These are phyloP conservation scores for Brachyrhaphis roseni DNA, from an alignment of 2,797 vertebrate species.

Conservation along the genomic window DNA sequence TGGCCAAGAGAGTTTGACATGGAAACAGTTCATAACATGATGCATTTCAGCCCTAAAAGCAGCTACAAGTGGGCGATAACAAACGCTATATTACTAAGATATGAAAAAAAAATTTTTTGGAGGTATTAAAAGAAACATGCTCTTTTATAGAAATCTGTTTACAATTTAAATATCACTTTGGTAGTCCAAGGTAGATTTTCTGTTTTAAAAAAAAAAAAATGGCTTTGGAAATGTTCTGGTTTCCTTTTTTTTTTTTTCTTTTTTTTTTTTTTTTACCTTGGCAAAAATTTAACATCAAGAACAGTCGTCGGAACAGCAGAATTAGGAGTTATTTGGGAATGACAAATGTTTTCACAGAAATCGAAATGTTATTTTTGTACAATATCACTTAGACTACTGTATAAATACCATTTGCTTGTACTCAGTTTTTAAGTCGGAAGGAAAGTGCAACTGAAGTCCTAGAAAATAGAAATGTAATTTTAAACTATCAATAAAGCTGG, in stretches of 20 bases:
- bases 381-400: slow-evolving; percentile 99
- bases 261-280: slow-evolving; percentile 85
- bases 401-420: slow-evolving; percentile 99
- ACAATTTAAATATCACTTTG: slow-evolving; percentile 83
- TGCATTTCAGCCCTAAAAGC: slow-evolving; percentile 90
- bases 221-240: slow-evolving; percentile 64
- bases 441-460: slow-evolving; percentile 99
- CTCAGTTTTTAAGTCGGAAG: slow-evolving; percentile 99
- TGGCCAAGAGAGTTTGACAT: slow-evolving; percentile 93
- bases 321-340: slow-evolving; percentile 95
- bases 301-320: slow-evolving; percentile 80
- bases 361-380: slow-evolving; percentile 99
- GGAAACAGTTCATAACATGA: slow-evolving; percentile 91
- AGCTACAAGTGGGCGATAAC: slow-evolving; percentile 86
- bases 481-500: slow-evolving; percentile 99
- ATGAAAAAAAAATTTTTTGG: slow-evolving; percentile 58
- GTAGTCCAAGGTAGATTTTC: slow-evolving; percentile 83
- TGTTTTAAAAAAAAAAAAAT: slow-evolving; percentile 62
- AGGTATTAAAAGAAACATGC: slow-evolving; percentile 75
- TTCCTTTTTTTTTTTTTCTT: slow-evolving; percentile 68
- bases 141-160: slow-evolving; percentile 83
- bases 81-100: slow-evolving; percentile 81
- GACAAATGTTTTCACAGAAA: slow-evolving; percentile 99
- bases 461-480: slow-evolving; percentile 99
- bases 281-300: slow-evolving; percentile 75